A percentile compares a stretch with the other conserved stretches of the same genome.
These are phyloP conservation scores for Nymphalis urticae DNA, from an alignment of 2,888 invertebrate species.

Conservation along the genomic window DNA sequence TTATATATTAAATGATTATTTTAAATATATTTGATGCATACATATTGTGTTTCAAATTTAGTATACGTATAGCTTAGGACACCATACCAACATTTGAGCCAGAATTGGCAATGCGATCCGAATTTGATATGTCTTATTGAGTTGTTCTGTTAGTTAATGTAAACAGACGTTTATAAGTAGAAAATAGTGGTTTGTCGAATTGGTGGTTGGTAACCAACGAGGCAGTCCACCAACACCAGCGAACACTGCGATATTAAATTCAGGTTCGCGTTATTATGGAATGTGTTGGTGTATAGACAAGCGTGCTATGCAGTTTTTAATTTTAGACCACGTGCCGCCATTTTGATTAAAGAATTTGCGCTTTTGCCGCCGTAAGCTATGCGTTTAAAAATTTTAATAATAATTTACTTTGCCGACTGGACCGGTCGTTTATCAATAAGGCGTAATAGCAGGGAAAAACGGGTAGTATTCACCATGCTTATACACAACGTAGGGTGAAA, in stretches of 20 bases:
- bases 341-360: conserved; percentile 28
- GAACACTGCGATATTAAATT: neutral
- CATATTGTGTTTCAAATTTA: too few species aligned
- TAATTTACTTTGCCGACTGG: conserved; percentile 30
- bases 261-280: neutral
- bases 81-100: too few species aligned
- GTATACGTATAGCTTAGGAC: too few species aligned
- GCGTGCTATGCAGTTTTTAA: neutral
- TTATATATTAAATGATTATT: too few species aligned
- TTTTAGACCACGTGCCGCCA: conserved; percentile 11
- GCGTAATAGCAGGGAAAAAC: conserved; percentile 54
- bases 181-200: neutral
- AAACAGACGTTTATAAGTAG: too few species aligned
- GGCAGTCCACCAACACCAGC: neutral
- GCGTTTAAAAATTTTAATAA: conserved; percentile 38
- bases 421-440: conserved; percentile 42
- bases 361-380: conserved; percentile 16
- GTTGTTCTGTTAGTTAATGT: too few species aligned
- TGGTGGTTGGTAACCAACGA: neutral
- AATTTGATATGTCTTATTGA: too few species aligned
- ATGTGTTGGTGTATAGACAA: neutral
- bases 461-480: conserved; percentile 55
- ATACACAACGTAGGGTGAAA: conserved; percentile 41
- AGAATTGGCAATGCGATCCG: too few species aligned
- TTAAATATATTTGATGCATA: too few species aligned